Evolutionary conservation across 1,140 invertebrate genomes (phyloP), one percentile per base, ranked within the genome.

Genomic region (Diorhabda sublineata): DNA sequence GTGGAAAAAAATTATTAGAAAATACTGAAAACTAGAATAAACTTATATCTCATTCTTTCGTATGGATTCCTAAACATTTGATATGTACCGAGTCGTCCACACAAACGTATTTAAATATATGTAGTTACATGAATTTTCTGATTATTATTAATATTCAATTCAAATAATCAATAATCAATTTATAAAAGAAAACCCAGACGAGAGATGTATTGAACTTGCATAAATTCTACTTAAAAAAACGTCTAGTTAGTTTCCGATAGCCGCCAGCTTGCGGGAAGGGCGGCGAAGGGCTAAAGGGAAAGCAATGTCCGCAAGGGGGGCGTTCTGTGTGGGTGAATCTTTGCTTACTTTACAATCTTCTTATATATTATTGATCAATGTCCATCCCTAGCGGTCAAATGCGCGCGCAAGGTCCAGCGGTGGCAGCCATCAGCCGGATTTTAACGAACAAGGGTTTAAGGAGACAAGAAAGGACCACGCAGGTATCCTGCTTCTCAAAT

Each of bases 321-420:
- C 71, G 73, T 71, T 71, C 69, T 72, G 73, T 71, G 69, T 71
- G 73, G 71, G 70, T 72, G 74, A 78, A 79, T 77, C 75, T 77
- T 79, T 79, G 77, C 77, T 79, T 79, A 79, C 78, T 79, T 79
- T 79, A 76, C 78, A 78, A 79, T 79, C 78, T 79, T 79, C 78
- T 79, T 79, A 52, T 52, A n/a, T 52, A 79, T 78, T 79, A 79
- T 79, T 79, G 78, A 79, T 79, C 78, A 79, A 75, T 79, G 78
- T 80, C 77, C 77, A 77, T 73, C 73, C 75, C 72, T 75, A 76
- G 71, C 75, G 77, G 78, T 80, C 78, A 80, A 64, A 73, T 73
- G 72, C 69, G 72, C 70, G 72, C 70, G 70, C 68, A 72, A 64
- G 58, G 70, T 71, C 70, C 72, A 64, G 70, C 64, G 58, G 69